Conservation (phyloP, 2,113 vertebrate genomes). For the Noturus placidus region DNA sequence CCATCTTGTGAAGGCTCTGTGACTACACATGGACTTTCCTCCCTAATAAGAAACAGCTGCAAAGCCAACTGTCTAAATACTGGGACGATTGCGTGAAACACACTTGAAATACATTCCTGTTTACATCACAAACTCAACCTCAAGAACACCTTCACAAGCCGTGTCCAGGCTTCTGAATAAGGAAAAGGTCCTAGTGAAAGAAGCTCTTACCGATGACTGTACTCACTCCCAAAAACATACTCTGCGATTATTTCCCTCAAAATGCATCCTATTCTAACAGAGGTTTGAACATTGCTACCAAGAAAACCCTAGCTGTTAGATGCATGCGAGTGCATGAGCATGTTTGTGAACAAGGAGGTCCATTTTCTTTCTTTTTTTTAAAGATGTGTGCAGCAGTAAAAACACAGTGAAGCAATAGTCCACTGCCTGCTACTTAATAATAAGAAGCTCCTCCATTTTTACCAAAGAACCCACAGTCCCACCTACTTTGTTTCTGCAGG, state of each 20-base stretch:
- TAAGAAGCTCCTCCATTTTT: neutral
- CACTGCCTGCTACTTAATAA: neutral
- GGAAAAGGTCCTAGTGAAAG: neutral
- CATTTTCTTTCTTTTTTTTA: too few relatives aligned
- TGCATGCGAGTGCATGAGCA: neutral
- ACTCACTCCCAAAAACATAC: neutral
- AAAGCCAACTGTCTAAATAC: constrained; percentile 30
- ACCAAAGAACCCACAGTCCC: neutral
- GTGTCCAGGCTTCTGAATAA: neutral
- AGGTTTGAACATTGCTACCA: neutral
- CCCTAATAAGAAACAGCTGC: constrained; percentile 32
- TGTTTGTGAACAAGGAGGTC: neutral
- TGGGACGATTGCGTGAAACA: neutral
- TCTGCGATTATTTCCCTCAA: neutral
- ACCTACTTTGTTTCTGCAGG: neutral
- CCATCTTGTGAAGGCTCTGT: neutral
- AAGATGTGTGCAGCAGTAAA: neutral
- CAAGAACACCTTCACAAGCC: neutral
- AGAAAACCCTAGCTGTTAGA: neutral
- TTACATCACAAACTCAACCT: neutral
- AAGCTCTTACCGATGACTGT: neutral
- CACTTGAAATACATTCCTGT: constrained; percentile 13
- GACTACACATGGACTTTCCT: constrained; percentile 7
- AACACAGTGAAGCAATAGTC: neutral
- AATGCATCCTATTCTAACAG: neutral